Conservation (phyloP, 2,888 invertebrate species). For the Nomada lathburiana region DNA sequence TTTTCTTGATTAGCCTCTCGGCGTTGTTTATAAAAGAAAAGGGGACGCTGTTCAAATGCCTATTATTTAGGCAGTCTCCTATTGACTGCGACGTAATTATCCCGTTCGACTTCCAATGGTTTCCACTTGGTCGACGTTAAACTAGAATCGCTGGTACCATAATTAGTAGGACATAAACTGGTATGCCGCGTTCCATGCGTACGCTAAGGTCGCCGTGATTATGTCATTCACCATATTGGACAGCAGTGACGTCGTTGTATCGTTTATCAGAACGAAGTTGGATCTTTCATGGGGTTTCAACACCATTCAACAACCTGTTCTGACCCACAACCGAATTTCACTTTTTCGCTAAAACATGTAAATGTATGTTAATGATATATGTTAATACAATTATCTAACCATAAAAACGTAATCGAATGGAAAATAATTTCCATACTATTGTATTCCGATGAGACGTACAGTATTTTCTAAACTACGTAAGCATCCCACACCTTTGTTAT, state of each 20-base stretch:
- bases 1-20: not conserved
- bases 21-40: constrained; percentile 2
- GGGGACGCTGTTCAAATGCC: not conserved
- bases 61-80: not conserved
- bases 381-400: constrained; percentile 1
- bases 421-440: too few relatives aligned
- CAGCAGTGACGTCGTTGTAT: not conserved
- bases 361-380: not conserved
- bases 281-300: constrained; percentile 3
- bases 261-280: not conserved
- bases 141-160: constrained; percentile 8
- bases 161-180: constrained; percentile 29
- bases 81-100: constrained; percentile 12
- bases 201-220: constrained; percentile 14
- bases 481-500: too few relatives aligned
- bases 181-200: not conserved
- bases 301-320: not conserved
- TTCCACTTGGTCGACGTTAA: constrained; percentile 22
- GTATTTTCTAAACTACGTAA: not conserved
- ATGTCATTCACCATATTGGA: constrained; percentile 25
- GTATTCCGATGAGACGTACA: too few relatives aligned
- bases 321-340: constrained; percentile 33
- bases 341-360: constrained; percentile 14
- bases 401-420: too few relatives aligned
- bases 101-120: constrained; percentile 17